phyloP scores from a whole-genome alignment of 2,888 invertebrate species.

The Archips xylosteana region DNA sequence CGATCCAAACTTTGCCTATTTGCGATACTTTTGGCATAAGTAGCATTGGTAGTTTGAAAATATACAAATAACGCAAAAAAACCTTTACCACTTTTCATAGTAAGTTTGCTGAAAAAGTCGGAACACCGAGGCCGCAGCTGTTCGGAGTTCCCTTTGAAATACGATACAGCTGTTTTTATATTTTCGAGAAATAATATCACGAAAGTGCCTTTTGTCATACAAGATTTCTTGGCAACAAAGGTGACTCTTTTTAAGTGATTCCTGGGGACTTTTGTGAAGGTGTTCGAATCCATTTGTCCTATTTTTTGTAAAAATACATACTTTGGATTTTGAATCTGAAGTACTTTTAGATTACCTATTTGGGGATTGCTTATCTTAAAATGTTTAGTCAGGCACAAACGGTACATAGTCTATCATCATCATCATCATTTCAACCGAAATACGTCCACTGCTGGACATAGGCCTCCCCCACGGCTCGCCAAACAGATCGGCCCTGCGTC shows the following conservation, averaged over 20 bases:
- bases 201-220: slow-evolving; percentile 28
- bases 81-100: slow-evolving; percentile 8
- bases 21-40: slow-evolving; percentile 5
- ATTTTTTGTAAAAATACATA: too few relatives aligned
- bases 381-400: too few relatives aligned
- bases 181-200: slow-evolving; percentile 27
- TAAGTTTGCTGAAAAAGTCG: slow-evolving; percentile 26
- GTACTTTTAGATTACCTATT: too few relatives aligned
- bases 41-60: slow-evolving; percentile 11
- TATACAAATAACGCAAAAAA: slow-evolving; percentile 6
- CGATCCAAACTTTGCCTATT: slow-evolving; percentile 7
- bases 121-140: slow-evolving; percentile 34
- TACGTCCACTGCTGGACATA: too few relatives aligned
- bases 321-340: too few relatives aligned
- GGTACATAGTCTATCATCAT: too few relatives aligned
- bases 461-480: too few relatives aligned
- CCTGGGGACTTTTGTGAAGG: neutral
- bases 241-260: slow-evolving; percentile 19
- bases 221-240: slow-evolving; percentile 24
- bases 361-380: too few relatives aligned
- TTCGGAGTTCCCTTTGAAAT: slow-evolving; percentile 31
- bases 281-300: neutral
- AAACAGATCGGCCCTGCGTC: too few relatives aligned
- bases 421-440: too few relatives aligned
- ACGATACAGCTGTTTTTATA: slow-evolving; percentile 36